Evolutionary conservation across 1,140 invertebrate genomes (phyloP).

Genomic region (Archegozetes longisetosus): DNA sequence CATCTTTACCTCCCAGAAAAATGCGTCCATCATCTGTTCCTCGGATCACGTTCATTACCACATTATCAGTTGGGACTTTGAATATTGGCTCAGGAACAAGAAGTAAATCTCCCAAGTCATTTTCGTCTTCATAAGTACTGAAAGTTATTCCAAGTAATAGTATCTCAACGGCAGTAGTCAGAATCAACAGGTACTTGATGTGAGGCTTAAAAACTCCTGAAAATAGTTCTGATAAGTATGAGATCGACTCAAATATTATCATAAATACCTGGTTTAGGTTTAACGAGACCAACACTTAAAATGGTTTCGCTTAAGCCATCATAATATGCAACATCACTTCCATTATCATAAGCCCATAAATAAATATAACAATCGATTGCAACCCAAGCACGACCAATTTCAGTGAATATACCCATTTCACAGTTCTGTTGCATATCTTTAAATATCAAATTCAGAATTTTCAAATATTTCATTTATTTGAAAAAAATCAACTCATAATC

Average conservation of each 20-base stretch:
- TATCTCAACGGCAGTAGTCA: slow-evolving; percentile 84
- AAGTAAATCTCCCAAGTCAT: slow-evolving; percentile 56
- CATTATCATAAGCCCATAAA: slow-evolving; percentile 84
- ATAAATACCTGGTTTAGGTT: slow-evolving; percentile 26
- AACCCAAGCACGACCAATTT: slow-evolving; percentile 88
- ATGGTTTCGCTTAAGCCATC: slow-evolving; percentile 29
- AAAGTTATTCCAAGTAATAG: slow-evolving; percentile 36
- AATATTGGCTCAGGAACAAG: slow-evolving; percentile 84
- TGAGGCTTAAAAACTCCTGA: slow-evolving; percentile 59
- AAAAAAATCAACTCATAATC: slow-evolving; percentile 6
- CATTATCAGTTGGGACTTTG: slow-evolving; percentile 75
- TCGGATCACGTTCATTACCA: slow-evolving; percentile 61
- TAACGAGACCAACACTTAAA: slow-evolving; percentile 25
- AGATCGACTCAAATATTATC: slow-evolving; percentile 14
- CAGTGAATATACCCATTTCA: slow-evolving; percentile 88
- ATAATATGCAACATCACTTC: slow-evolving; percentile 33
- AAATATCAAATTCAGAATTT: slow-evolving; percentile 88
- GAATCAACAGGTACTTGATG: slow-evolving; percentile 75
- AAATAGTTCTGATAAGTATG: slow-evolving; percentile 10
- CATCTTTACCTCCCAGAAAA: slow-evolving; percentile 87
- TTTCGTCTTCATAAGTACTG: slow-evolving; percentile 14
- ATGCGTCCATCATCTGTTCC: slow-evolving; percentile 71
- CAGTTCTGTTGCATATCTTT: slow-evolving; percentile 85
- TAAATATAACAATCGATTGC: slow-evolving; percentile 96
- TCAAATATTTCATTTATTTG: slow-evolving; percentile 59